Conservation (phyloP, 2,888 invertebrate genomes). For the Euclidia mi region DNA sequence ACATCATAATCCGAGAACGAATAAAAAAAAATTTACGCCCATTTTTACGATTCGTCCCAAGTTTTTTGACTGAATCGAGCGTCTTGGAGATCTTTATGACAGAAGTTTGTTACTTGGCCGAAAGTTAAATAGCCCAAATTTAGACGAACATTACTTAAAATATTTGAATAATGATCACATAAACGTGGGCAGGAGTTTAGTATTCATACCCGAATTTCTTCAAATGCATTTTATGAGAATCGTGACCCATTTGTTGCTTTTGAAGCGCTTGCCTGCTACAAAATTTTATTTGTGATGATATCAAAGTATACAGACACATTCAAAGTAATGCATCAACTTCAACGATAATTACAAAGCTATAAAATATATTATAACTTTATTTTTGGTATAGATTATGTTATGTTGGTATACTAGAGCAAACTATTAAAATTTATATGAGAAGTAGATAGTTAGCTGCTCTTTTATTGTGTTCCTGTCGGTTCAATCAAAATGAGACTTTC, state of each 20-base stretch:
- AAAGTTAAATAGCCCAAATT: constrained; percentile 49
- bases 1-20: constrained; percentile 32
- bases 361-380: no score
- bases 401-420: no score
- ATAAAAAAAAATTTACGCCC: constrained; percentile 37
- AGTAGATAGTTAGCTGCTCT: no score
- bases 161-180: constrained; percentile 46
- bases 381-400: no score
- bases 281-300: no score
- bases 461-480: no score
- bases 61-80: constrained; percentile 52
- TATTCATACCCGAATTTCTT: constrained; percentile 38
- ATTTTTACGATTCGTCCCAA: constrained; percentile 44
- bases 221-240: constrained; percentile 9
- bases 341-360: no score
- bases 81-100: constrained; percentile 48
- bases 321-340: no score
- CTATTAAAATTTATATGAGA: no score
- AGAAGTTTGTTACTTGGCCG: constrained; percentile 45
- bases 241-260: background rate
- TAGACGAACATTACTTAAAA: constrained; percentile 46
- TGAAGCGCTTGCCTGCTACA: no score
- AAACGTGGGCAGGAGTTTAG: constrained; percentile 25
- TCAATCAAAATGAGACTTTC: no score
- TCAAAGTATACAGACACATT: no score